These are phyloP conservation scores for Naso thynnoides DNA, from an alignment of 2,797 vertebrate genomes.

Conservation along the genomic window DNA sequence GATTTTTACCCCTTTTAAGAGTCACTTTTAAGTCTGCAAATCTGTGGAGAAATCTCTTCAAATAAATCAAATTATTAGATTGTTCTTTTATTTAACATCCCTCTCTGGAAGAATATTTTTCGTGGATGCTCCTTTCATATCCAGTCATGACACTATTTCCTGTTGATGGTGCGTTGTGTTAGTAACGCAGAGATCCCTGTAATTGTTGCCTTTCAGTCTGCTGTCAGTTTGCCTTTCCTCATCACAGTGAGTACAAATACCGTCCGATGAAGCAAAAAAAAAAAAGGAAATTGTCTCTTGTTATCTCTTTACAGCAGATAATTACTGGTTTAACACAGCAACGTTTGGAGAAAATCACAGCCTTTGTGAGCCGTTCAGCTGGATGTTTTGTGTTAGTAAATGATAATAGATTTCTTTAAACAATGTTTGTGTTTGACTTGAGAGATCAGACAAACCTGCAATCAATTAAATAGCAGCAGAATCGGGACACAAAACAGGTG, in stretches of 20 bases:
- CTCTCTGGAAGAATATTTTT: too few species aligned
- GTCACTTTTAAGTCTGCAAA: neutral
- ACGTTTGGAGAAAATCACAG: slow-evolving; percentile 13
- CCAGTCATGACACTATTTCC: too few species aligned
- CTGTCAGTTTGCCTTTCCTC: neutral
- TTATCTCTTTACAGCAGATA: slow-evolving; percentile 23
- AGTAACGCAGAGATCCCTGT: neutral
- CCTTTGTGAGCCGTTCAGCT: slow-evolving; percentile 18
- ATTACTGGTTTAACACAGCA: slow-evolving; percentile 13
- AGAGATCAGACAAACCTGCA: slow-evolving; percentile 45
- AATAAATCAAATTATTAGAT: neutral
- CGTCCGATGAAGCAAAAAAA: slow-evolving; percentile 2
- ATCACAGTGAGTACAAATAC: neutral
- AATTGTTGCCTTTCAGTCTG: neutral
- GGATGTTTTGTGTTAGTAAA: slow-evolving; percentile 39
- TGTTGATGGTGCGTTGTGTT: too few species aligned
- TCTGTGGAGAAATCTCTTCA: neutral
- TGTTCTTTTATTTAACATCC: neutral
- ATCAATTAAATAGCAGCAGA: neutral
- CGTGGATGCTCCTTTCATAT: too few species aligned
- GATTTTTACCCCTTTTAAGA: neutral
- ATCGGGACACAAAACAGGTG: neutral
- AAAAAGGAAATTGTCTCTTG: slow-evolving; percentile 8
- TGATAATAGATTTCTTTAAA: slow-evolving; percentile 41
- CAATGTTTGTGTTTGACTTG: slow-evolving; percentile 32